Base-by-base conservation (phyloP, 1,140 invertebrate genomes). In the Adelges cooleyi region DNA sequence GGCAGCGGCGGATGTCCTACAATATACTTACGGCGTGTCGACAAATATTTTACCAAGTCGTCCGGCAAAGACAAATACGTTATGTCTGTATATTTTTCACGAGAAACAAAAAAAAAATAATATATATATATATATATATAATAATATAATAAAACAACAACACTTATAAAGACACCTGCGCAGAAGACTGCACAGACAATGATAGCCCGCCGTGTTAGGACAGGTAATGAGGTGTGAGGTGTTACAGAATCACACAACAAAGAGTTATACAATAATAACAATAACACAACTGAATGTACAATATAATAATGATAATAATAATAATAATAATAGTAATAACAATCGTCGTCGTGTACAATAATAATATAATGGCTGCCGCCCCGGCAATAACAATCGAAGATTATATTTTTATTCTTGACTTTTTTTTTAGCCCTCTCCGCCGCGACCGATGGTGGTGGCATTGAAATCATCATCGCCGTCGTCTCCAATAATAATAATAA, bases 161-260 rank as follows among this genome's bases (percentile, higher is more conserved):
- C 53, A 36, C 52, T 54, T 54, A 29, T 44, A 59, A 42, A 59
- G 38, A 59, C 54, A 59, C 54, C 54, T 59, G 54, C 54, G 54
- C 54, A 27, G 52, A 40, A 38, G 36, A 33, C 33, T 40, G 29
- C 52, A 40, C 52, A 29, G 53, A 56, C 53, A 59, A 59, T 59
- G 54, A 59, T 59, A 20, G 54, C 54, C 40, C 54, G 54, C 54
- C 54, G 54, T 42, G 54, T 59, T 59, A 59, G 54, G 54, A 59
- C 54, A 59, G 54, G 54, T 59, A 59, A 59, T 59, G 54, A 59
- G 54, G 54, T 59, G 54, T 59, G 54, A 59, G 54, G 54, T 59
- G 54, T 59, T 59, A 59, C 54, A 59, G 54, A 59, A 59, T 59
- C 54, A 59, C 54, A 59, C 54, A 59, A 44, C 46, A 59, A 59